A percentile compares a stretch with the other conserved stretches of the same genome.
Conservation (phyloP, 2,113 vertebrate species). For the Cheirogaleus medius region DNA sequence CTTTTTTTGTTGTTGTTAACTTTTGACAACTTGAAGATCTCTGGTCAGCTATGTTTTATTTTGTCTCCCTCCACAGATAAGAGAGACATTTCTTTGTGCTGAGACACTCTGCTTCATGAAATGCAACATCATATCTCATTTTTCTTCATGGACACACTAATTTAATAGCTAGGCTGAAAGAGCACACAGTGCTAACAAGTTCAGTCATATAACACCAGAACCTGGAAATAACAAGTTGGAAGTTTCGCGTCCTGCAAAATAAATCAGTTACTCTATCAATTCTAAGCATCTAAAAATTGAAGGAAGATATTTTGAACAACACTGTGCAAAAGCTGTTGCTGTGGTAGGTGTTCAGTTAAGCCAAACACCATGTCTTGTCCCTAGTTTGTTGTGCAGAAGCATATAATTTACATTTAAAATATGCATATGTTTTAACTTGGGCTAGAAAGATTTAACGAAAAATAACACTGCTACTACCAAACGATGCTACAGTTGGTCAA, state of each 20-base stretch:
- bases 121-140: not conserved
- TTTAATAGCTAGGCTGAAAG: not conserved
- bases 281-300: not conserved
- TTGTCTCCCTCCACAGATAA: not conserved
- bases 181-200: not conserved
- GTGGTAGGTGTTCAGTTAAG: not conserved
- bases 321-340: not conserved
- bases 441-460: constrained; percentile 81
- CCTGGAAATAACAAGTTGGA: not conserved
- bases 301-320: not conserved
- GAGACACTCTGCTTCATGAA: not conserved
- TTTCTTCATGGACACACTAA: not conserved
- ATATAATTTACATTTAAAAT: constrained; percentile 27
- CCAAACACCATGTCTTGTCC: not conserved
- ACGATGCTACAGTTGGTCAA: constrained; percentile 68
- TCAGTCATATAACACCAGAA: not conserved
- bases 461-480: constrained; percentile 71
- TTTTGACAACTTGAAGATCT: constrained; percentile 18
- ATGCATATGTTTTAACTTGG: constrained; percentile 47
- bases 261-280: not conserved
- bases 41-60: not conserved
- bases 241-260: not conserved
- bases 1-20: not conserved
- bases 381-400: constrained; percentile 12
- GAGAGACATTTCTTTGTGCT: not conserved